These are phyloP conservation scores for Sminthopsis crassicaudata DNA, from an alignment of 2,113 vertebrate species.

Conservation along the genomic window DNA sequence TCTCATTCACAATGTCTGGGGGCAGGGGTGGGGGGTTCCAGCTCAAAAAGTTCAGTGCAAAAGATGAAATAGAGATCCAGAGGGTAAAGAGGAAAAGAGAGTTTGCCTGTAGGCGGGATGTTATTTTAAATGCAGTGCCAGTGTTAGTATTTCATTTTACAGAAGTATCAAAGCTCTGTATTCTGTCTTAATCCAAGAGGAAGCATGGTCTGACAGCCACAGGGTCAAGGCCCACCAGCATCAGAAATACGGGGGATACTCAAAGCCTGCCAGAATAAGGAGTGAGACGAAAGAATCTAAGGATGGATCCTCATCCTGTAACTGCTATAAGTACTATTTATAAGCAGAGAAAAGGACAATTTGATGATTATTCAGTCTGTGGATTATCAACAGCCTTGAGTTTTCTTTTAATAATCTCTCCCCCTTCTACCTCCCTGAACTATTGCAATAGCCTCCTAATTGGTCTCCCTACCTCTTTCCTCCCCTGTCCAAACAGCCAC, in stretches of 20 bases:
- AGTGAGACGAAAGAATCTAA: slow-evolving; percentile 7
- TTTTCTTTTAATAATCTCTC: slow-evolving; percentile 3
- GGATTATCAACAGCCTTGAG: slow-evolving; percentile 25
- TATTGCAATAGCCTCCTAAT: neutral
- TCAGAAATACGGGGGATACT: slow-evolving; percentile 15
- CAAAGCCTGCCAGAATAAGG: neutral
- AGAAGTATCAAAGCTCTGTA: slow-evolving; percentile 45
- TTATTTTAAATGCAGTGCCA: slow-evolving; percentile 62
- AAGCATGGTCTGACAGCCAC: slow-evolving; percentile 34
- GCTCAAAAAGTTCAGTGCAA: neutral
- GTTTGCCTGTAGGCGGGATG: slow-evolving; percentile 63
- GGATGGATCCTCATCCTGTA: slow-evolving; percentile 12
- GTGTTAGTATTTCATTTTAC: slow-evolving; percentile 71
- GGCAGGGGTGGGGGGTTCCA: neutral
- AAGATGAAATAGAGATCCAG: slow-evolving; percentile 50
- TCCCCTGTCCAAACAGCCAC: neutral
- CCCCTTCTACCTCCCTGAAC: neutral
- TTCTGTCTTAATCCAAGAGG: slow-evolving; percentile 70
- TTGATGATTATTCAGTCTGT: slow-evolving; percentile 40
- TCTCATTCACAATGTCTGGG: neutral
- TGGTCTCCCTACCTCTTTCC: neutral
- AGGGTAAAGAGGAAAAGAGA: neutral
- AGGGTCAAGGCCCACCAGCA: slow-evolving; percentile 31
- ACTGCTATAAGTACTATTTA: slow-evolving; percentile 42
- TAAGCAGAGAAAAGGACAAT: slow-evolving; percentile 12